Evolutionary conservation across 2,888 invertebrate genomes (phyloP).

Genomic region (Hyposoter didymator): DNA sequence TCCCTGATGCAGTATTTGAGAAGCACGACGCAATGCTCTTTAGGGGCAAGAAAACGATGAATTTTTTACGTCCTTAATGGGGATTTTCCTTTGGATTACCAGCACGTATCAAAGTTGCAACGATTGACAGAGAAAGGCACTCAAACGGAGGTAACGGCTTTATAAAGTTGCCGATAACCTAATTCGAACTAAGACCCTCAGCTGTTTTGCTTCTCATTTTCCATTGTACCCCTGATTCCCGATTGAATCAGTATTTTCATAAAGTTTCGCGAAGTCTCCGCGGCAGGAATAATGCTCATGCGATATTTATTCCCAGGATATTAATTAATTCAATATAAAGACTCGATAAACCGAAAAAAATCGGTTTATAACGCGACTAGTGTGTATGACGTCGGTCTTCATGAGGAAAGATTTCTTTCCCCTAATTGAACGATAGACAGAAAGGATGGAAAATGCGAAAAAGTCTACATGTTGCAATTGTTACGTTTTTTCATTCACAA

Average conservation of each 20-base stretch:
- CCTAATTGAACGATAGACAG: no score
- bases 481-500: neutral
- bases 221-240: neutral
- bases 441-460: no score
- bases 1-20: neutral
- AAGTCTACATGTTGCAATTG: neutral
- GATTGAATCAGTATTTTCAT: neutral
- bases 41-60: neutral
- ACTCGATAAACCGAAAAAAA: neutral
- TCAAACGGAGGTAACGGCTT: neutral
- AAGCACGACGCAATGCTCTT: neutral
- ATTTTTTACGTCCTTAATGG: neutral
- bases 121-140: neutral
- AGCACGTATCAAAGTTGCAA: constrained; percentile 1
- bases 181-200: neutral
- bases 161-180: neutral
- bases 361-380: neutral
- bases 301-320: neutral
- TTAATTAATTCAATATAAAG: neutral
- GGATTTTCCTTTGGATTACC: neutral
- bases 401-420: no score
- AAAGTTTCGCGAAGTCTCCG: neutral
- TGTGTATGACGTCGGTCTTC: no score
- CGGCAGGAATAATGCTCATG: neutral
- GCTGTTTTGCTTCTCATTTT: neutral